Conservation (phyloP, 2,888 invertebrate species). For the Phengaris arion region DNA sequence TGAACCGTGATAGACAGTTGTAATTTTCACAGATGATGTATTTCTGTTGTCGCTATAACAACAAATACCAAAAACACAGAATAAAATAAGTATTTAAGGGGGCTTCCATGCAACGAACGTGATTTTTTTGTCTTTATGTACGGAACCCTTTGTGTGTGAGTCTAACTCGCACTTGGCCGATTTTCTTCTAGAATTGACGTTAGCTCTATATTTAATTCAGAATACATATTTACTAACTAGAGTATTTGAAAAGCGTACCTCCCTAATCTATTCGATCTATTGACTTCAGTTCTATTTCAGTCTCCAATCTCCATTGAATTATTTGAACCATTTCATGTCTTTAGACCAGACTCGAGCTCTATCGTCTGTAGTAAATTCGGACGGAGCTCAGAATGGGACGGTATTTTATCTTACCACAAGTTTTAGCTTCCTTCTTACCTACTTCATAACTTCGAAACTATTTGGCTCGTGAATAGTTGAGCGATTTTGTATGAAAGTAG, state of each 20-base stretch:
- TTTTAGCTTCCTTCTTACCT: slow-evolving; percentile 7
- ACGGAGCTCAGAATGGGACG: background rate
- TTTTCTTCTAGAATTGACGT: no score
- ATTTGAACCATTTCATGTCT: slow-evolving; percentile 16
- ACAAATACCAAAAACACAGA: no score
- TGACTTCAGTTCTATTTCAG: background rate
- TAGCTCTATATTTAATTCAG: no score
- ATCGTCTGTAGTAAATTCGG: background rate
- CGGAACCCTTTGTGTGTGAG: no score
- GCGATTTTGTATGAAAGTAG: background rate
- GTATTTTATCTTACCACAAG: background rate
- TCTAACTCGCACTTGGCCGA: no score
- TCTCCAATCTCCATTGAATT: background rate
- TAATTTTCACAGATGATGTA: no score
- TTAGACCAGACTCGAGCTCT: background rate
- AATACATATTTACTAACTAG: background rate
- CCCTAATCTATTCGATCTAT: background rate
- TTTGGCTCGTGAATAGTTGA: slow-evolving; percentile 6
- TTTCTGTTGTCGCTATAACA: no score
- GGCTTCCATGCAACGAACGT: no score
- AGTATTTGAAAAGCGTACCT: background rate
- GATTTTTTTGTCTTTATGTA: no score
- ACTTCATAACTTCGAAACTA: background rate
- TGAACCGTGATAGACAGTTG: no score
- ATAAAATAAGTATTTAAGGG: no score